Base-by-base conservation (phyloP, 2,113 vertebrate genomes). In the Corythaixoides concolor region DNA sequence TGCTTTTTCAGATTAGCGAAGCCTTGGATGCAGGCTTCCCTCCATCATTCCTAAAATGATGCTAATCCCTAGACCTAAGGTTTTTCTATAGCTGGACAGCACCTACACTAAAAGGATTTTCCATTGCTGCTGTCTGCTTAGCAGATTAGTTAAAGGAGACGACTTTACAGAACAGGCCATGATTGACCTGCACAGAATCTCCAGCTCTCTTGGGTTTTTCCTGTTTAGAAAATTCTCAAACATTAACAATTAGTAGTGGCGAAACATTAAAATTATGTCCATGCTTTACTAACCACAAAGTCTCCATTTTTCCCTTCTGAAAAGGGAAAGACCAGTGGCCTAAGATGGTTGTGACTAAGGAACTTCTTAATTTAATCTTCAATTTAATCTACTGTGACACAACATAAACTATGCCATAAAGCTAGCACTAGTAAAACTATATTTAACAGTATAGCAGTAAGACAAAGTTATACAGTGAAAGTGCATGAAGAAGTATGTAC, bases 91-190 rank as follows among this genome's bases (percentile, higher is more conserved):
- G 37, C 86, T 87, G 94, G 91, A 95, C 86, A 89, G 90, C 59
- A 89, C 80, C 76, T 90, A 67, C 50, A 67, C 56, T 93, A 66
- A 90, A 92, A 84, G 89, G 89, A 97, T 95, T 97, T 96, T 92
- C 72, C 28, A 35, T 81, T 86, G 59, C 86, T 95, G 93, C 59
- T 93, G 37, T 74, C 89, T 89, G 49, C 37, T 81, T 92, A 92
- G 72, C 59, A 95, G 86, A 86, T 90, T 70, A 95, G 47, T 90
- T 83, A 47, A 24, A 77, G 68, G n/a, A 93, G 35, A 5, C 12
- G 4, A 86, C 67, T 77, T 33, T 39, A 77, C 32, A 59, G 45
- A 83, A 88, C 35, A 90, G 43, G 56, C 50, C 21, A 19, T 70
- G 28, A 41, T 95, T 77, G 75, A 84, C 89, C 95, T 84, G 47